Conservation (phyloP, 2,113 vertebrate genomes). For the Bufo bufo region DNA sequence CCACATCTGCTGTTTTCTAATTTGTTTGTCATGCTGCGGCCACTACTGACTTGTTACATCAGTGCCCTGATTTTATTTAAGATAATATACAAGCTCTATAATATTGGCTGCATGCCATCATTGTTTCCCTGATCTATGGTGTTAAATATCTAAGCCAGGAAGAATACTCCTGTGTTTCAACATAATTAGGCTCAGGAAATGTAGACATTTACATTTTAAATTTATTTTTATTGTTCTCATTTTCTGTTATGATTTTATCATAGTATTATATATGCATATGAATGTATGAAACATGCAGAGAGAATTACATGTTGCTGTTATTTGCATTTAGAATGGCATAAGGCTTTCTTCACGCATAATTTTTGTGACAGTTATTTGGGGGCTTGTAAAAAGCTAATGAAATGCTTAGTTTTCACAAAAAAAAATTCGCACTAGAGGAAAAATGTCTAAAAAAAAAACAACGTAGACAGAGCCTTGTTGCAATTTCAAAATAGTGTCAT, state of each 20-base stretch:
- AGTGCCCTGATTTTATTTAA: constrained; percentile 67
- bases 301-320: neutral
- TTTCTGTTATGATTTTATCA: neutral
- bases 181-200: constrained; percentile 1
- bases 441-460: no score
- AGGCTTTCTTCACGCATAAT: no score
- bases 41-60: constrained; percentile 72
- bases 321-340: neutral
- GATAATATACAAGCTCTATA: constrained; percentile 69
- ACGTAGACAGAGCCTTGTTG: no score
- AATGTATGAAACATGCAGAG: neutral
- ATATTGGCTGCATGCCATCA: constrained; percentile 72
- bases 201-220: neutral
- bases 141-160: constrained; percentile 52
- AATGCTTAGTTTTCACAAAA: no score
- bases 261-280: neutral
- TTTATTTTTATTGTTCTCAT: neutral
- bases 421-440: no score
- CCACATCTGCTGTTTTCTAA: constrained; percentile 85
- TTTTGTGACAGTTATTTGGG: no score
- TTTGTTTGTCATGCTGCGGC: constrained; percentile 81
- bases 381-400: no score
- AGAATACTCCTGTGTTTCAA: constrained; percentile 31
- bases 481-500: no score
- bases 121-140: constrained; percentile 66